These are phyloP conservation scores for Blennius ocellaris DNA, from an alignment of 2,113 vertebrate genomes.

Conservation along the genomic window DNA sequence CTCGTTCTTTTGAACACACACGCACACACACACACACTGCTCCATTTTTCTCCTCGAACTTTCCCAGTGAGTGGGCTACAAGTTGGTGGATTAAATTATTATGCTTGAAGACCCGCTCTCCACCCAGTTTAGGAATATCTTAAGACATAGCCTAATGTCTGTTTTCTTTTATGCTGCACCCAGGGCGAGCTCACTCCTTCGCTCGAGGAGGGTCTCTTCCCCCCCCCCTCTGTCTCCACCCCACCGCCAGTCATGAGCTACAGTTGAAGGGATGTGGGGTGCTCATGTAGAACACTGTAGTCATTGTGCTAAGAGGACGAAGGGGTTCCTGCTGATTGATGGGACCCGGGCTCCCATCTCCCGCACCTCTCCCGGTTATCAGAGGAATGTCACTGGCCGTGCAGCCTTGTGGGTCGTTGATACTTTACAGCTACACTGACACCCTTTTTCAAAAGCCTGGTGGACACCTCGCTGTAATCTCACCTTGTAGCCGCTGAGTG, in stretches of 20 bases:
- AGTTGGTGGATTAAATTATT: conserved; percentile 60
- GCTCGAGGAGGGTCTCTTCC: conserved; percentile 39
- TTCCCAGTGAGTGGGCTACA: conserved; percentile 49
- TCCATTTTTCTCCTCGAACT: conserved; percentile 38
- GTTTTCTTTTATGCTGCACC: conserved; percentile 65
- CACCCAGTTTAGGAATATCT: conserved; percentile 64
- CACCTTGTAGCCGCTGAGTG: conserved; percentile 71
- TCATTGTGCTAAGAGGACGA: conserved; percentile 76
- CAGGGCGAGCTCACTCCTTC: conserved; percentile 50
- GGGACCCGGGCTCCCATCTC: conserved; percentile 62
- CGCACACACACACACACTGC: conserved; percentile 35
- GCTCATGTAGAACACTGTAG: conserved; percentile 79
- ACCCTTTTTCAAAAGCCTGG: conserved; percentile 53
- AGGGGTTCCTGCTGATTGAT: conserved; percentile 74
- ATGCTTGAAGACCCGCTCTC: conserved; percentile 45
- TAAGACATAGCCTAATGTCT: conserved; percentile 46
- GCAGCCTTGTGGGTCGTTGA: conserved; percentile 46
- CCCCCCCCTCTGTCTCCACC: conserved; percentile 14
- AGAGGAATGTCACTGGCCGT: conserved; percentile 70
- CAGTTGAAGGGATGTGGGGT: conserved; percentile 67
- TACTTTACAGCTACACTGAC: conserved; percentile 62
- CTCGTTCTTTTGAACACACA: conserved; percentile 52
- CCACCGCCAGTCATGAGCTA: conserved; percentile 61
- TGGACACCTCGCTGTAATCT: conserved; percentile 60
- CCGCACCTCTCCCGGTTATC: conserved; percentile 68